Evolutionary conservation across 1,140 invertebrate genomes (phyloP), one percentile per base, ranked within the genome.

Genomic region (Halesus radiatus): DNA sequence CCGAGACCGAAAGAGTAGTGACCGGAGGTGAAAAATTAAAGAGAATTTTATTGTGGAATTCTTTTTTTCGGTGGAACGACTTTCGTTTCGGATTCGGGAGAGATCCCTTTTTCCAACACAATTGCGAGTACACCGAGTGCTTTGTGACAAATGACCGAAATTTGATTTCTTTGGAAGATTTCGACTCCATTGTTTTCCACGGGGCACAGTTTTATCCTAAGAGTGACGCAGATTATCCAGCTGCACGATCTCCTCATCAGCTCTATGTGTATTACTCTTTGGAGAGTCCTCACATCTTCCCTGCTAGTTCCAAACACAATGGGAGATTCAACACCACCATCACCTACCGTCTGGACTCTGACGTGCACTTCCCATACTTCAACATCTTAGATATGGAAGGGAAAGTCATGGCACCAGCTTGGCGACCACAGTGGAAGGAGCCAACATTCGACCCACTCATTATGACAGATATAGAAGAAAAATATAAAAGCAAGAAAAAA

Each of bases 321-420:
- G 52, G 81, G 0, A 86, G 86, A 70, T 89, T 92, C 62, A 92
- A 93, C 84, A 89, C 92, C 85, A 93, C 92, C 4, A 90, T 89
- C 79, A 89, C 89, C 16, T 93, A 93, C 85, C 86, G 93, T n/a
- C 85, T 89, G 29, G 93, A 93, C 84, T 92, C 92, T 29, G 92
- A 93, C 80, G 88, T 94, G 26, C 86, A 91, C 0, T 88, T 91
- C 66, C 90, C 92, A 13, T 94, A 94, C 82, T 91, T 89, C 16
- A 87, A 87, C 78, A 3, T 91, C 32, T 50, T 84, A 52, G 86
- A 87, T 73, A 64, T 52, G 0, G 77, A 85, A 0, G 83, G 81
- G 0, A 76, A 83, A 1, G 45, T 73, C 7, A 78, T 87, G 5
- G 83, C 87, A 7, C 85, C 86, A 13, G 68, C 74, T 22, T 5